Evolutionary conservation across 2,113 vertebrate species (phyloP).

Genomic region (Syngnathus typhle): DNA sequence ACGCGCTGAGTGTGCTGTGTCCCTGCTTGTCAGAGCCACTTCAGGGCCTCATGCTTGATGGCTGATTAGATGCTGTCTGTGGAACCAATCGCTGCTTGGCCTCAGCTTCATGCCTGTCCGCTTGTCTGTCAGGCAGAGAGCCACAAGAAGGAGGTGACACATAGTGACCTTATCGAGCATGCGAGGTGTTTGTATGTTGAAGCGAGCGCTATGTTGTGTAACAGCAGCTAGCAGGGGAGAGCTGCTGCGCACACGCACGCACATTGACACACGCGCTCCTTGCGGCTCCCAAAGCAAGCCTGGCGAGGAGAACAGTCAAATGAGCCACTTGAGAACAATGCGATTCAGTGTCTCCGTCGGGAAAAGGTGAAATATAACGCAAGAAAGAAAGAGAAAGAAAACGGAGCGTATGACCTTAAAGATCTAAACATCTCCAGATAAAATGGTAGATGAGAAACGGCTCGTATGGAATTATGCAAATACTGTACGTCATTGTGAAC

Average conservation of each 20-base stretch:
- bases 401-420: conserved; percentile 11
- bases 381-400: conserved; percentile 12
- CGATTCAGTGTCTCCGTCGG: conserved; percentile 48
- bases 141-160: conserved; percentile 19
- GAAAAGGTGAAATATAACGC: conserved; percentile 48
- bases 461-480: background rate
- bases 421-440: conserved; percentile 1
- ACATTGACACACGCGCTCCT: background rate
- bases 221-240: conserved; percentile 62
- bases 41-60: conserved; percentile 43
- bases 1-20: conserved; percentile 23
- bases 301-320: conserved; percentile 69
- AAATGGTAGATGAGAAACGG: background rate
- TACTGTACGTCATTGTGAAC: background rate
- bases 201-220: conserved; percentile 56
- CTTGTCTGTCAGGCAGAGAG: conserved; percentile 45
- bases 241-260: conserved; percentile 31
- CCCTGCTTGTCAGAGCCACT: conserved; percentile 46
- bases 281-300: conserved; percentile 42
- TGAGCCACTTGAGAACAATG: conserved; percentile 65
- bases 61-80: conserved; percentile 50
- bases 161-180: conserved; percentile 31
- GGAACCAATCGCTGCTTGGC: conserved; percentile 61
- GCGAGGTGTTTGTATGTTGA: conserved; percentile 54
- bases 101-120: conserved; percentile 48